Evolutionary conservation across 2,888 invertebrate species (phyloP).

Genomic region (Agelastica alni): DNA sequence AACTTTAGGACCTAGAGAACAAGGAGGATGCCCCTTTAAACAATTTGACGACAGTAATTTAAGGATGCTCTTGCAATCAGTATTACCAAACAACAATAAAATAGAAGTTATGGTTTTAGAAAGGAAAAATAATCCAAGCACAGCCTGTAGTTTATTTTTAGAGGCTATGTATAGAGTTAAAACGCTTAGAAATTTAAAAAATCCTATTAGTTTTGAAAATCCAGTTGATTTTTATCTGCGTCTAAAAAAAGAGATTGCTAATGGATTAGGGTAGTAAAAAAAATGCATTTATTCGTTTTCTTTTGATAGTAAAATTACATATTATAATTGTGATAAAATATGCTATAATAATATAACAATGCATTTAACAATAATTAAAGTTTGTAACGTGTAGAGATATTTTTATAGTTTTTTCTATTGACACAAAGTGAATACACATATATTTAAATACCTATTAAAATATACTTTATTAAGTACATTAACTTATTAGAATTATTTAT

Average conservation of each 20-base stretch:
- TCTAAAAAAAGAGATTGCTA: slow-evolving; percentile 24
- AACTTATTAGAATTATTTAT: no score
- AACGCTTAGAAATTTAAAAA: slow-evolving; percentile 8
- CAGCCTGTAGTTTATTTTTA: slow-evolving; percentile 37
- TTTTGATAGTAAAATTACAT: no score
- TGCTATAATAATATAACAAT: no score
- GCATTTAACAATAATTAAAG: no score
- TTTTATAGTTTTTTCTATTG: no score
- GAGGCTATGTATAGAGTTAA: slow-evolving; percentile 17
- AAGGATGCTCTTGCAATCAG: slow-evolving; percentile 48
- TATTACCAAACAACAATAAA: slow-evolving; percentile 30
- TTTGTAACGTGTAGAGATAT: no score
- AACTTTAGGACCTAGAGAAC: slow-evolving; percentile 54
- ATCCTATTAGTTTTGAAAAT: slow-evolving; percentile 24
- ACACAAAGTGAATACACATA: no score
- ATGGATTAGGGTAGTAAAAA: no score
- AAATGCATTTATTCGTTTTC: no score
- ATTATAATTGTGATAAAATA: slow-evolving; percentile 14
- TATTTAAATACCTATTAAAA: no score
- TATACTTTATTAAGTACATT: no score
- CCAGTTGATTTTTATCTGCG: slow-evolving; percentile 40
- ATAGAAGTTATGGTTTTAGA: slow-evolving; percentile 37
- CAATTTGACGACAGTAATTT: slow-evolving; percentile 60
- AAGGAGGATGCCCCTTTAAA: slow-evolving; percentile 69
- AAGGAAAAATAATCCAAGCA: slow-evolving; percentile 33